Conservation (phyloP, 1,140 invertebrate species). For the Drosophila tani region DNA sequence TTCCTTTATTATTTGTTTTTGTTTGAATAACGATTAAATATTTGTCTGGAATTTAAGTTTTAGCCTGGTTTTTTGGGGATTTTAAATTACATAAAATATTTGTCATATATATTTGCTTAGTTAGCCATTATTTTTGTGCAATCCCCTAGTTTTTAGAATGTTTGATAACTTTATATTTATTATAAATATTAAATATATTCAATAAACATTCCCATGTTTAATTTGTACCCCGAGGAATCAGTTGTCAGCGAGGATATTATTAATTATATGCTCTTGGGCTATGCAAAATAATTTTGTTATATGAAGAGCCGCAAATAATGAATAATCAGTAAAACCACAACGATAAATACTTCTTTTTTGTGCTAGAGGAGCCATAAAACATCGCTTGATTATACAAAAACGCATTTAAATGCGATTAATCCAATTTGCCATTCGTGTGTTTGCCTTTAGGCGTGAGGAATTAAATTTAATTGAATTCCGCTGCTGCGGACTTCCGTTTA, state of each 20-base stretch:
- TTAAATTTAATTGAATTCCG: slow-evolving; percentile 58
- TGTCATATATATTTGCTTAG: too few relatives aligned
- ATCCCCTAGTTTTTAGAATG: too few relatives aligned
- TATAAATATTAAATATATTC: not conserved
- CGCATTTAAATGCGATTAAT: slow-evolving; percentile 25
- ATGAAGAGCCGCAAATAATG: slow-evolving; percentile 11
- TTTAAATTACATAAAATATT: not conserved
- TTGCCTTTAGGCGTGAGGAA: slow-evolving; percentile 33
- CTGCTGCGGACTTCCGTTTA: slow-evolving; percentile 69
- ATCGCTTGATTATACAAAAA: slow-evolving; percentile 6
- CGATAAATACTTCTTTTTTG: slow-evolving; percentile 11
- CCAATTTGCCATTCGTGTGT: slow-evolving; percentile 27
- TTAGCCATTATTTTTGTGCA: too few relatives aligned
- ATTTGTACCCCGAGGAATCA: too few relatives aligned
- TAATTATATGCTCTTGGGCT: not conserved
- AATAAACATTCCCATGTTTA: not conserved
- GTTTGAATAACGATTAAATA: not conserved
- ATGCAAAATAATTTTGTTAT: not conserved
- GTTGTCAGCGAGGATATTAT: too few relatives aligned
- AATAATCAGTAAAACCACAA: slow-evolving; percentile 1
- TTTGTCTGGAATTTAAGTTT: not conserved
- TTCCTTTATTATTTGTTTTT: not conserved
- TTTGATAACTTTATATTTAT: not conserved
- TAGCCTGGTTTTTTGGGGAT: too few relatives aligned
- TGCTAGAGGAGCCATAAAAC: not conserved